A percentile compares a stretch with the other conserved stretches of the same genome.
phyloP scores from a whole-genome alignment of 1,140 invertebrate species.

The Brachionus asplanchnoidis region DNA sequence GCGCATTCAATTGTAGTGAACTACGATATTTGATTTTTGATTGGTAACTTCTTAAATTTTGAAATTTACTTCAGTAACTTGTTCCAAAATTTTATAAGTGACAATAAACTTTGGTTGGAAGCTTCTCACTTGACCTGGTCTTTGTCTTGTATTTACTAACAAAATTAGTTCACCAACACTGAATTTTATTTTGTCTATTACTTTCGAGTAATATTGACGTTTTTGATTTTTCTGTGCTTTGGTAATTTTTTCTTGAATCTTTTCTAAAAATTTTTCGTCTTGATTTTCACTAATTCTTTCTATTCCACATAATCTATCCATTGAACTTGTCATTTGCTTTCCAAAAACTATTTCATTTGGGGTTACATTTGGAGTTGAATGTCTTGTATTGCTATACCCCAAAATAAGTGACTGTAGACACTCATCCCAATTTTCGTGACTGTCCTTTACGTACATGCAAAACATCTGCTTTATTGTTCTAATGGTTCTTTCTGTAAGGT shows the following conservation, averaged over 20 bases:
- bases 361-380: not conserved
- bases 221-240: not conserved
- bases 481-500: constrained; percentile 48
- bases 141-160: not conserved
- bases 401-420: not conserved
- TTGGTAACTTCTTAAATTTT: not conserved
- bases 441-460: not conserved
- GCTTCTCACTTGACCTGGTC: not conserved
- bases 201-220: not conserved
- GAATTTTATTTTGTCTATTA: not conserved
- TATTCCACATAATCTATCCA: not conserved
- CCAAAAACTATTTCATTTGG: not conserved
- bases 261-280: not conserved
- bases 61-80: not conserved
- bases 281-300: not conserved
- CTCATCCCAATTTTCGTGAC: constrained; percentile 13
- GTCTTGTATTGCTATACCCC: not conserved
- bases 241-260: not conserved
- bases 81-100: not conserved
- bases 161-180: not conserved
- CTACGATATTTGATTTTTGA: not conserved
- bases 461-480: constrained; percentile 7
- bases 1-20: not conserved
- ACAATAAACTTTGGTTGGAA: not conserved
- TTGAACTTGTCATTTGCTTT: not conserved